Evolutionary conservation across 2,113 vertebrate genomes (phyloP), one percentile per base, ranked within the genome.

Genomic region (Elanus axillaris): DNA sequence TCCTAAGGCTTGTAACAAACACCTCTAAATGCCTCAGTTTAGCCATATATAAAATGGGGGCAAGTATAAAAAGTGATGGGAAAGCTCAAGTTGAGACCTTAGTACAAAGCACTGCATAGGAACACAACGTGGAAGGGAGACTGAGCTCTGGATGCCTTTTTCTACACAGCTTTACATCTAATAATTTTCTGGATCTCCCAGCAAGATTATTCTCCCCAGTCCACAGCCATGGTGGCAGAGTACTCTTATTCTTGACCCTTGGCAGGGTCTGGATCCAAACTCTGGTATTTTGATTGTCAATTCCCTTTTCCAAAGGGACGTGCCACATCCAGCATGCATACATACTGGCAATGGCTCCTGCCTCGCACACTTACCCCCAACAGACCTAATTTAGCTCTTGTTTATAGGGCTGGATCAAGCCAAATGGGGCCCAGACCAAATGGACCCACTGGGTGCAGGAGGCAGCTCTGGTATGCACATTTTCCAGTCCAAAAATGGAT

Each of bases 401-500:
- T 63, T 94, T 71, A 23, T 18, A 53, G 58, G 55, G 25, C 34
- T 78, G 58, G 76, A 40, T 34, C 26, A 36, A 81, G 77, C 80
- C 80, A 88, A 56, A 47, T 0, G 3, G 85, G 34, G 36, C 18
- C 34, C 74, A 74, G 47, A 60, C 47, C 52, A 47, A 73, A 48
- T 0, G 29, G 84, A 73, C 75, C 50, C 76, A 31, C 27, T 6
- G 42, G 68, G 63, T 71, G 50, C 68, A 80, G 82, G 76, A 91
- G 47, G 59, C 0, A 1, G 86, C 79, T 71, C 63, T 48, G 79
- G 63, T 69, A 77, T 36, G 56, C 40, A 29, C 55, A 45, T 87
- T 94, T 94, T 87, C 84, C 89, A 90, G 73, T 12, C 76, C 84
- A 78, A 63, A 96, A 78, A 60, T 68, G 52, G 69, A 78, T 93